phyloP scores from a whole-genome alignment of 2,113 vertebrate species.

The Ramphastos sulfuratus region DNA sequence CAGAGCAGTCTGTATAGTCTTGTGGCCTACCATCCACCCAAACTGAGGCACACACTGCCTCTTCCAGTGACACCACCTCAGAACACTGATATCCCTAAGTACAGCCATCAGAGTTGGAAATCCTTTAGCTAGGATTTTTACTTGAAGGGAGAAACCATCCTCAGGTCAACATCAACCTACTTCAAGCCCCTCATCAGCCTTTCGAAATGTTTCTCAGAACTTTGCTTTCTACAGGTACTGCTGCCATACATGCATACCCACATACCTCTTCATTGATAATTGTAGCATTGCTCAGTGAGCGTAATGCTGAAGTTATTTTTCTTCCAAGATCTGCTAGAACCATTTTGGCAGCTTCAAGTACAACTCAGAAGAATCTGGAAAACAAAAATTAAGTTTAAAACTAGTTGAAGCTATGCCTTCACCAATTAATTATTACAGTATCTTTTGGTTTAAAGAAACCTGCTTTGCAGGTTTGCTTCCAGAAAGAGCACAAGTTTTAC shows the following conservation, averaged over 20 bases:
- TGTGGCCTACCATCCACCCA: not conserved
- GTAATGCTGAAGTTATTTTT: constrained; percentile 97
- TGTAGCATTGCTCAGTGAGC: constrained; percentile 97
- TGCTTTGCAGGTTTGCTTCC: not conserved
- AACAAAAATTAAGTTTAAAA: not conserved
- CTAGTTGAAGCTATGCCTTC: not conserved
- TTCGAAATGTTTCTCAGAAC: not conserved
- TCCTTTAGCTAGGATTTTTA: not conserved
- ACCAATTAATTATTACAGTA: not conserved
- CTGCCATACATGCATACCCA: not conserved
- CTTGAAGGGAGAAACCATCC: not conserved
- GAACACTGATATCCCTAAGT: fast-evolving
- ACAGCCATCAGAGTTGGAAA: not conserved
- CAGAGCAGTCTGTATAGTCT: not conserved
- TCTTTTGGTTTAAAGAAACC: not conserved
- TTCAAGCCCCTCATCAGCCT: not conserved
- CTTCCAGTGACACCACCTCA: not conserved
- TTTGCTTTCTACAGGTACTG: not conserved
- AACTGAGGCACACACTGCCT: not conserved
- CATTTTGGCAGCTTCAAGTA: constrained; percentile 82
- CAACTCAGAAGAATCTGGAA: constrained; percentile 57
- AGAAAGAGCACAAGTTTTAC: not conserved
- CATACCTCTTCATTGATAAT: constrained; percentile 98
- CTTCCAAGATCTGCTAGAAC: constrained; percentile 97
- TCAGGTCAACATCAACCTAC: not conserved